A percentile compares a stretch with the other conserved stretches of the same genome.
Conservation (phyloP, 2,113 vertebrate species). For the Naja naja region DNA sequence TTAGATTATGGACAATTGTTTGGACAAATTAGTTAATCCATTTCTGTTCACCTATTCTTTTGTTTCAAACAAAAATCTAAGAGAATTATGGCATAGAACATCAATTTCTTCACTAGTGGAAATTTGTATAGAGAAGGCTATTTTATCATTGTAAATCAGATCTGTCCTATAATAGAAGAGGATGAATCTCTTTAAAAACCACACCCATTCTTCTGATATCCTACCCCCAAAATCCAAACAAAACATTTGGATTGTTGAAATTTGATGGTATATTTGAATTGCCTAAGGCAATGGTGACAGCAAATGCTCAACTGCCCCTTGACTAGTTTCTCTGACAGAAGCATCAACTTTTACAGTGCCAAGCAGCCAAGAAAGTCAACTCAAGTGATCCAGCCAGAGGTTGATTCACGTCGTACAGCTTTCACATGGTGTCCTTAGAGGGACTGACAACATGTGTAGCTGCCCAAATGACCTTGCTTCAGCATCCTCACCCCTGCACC, state of each 20-base stretch:
- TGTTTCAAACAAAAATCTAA: neutral
- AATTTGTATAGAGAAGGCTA: neutral
- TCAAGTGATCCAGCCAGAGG: constrained; percentile 43
- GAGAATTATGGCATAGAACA: neutral
- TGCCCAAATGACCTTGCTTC: neutral
- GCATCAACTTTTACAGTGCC: constrained; percentile 47
- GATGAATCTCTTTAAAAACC: neutral
- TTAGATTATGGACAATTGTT: neutral
- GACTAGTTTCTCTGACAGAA: constrained; percentile 40
- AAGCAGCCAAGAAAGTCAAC: constrained; percentile 48
- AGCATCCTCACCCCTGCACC: accelerated
- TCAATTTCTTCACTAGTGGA: neutral
- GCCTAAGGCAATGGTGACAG: neutral
- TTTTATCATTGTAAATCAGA: neutral
- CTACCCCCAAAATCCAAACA: neutral
- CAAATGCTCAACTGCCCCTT: constrained; percentile 9
- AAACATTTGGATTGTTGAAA: neutral
- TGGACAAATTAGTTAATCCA: neutral
- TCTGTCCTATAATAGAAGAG: neutral
- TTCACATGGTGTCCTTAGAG: constrained; percentile 31
- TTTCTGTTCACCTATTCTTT: neutral
- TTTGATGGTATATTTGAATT: constrained; percentile 2
- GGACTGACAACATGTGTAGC: constrained; percentile 2
- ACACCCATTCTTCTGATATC: neutral
- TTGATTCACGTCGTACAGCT: neutral